phyloP scores from a whole-genome alignment of 2,113 vertebrate species.

The Oxygymnocypris stewartii region DNA sequence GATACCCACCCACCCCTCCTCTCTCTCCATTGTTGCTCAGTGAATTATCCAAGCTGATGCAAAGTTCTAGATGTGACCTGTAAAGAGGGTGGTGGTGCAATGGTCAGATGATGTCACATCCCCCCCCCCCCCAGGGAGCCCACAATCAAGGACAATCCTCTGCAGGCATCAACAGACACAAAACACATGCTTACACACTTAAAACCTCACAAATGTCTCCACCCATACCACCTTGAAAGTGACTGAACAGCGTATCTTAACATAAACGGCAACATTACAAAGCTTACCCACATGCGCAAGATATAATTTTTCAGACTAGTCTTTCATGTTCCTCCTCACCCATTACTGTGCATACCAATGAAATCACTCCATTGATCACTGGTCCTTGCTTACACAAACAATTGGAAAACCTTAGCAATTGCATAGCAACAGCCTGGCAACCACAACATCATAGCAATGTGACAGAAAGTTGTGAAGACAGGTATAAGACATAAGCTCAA shows the following conservation, averaged over 20 bases:
- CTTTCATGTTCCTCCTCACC: background rate
- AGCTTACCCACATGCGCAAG: background rate
- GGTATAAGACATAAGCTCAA: background rate
- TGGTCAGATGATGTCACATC: slow-evolving; percentile 48
- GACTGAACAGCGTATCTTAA: background rate
- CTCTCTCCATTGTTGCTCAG: slow-evolving; percentile 47
- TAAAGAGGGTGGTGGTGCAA: background rate
- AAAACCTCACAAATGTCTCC: background rate
- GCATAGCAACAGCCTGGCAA: background rate
- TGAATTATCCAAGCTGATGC: slow-evolving; percentile 34
- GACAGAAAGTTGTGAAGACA: background rate
- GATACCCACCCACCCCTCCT: background rate
- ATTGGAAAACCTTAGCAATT: background rate
- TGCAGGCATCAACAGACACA: background rate
- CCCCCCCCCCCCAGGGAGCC: slow-evolving; percentile 18
- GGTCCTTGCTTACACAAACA: background rate
- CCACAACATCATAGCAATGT: background rate
- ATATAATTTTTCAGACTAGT: background rate
- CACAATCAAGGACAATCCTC: background rate
- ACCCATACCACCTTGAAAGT: background rate
- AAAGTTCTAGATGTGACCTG: slow-evolving; percentile 55
- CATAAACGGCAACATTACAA: background rate
- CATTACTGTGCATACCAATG: background rate
- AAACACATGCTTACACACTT: background rate
- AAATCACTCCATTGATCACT: background rate